phyloP scores from a whole-genome alignment of 1,140 invertebrate species.

The Bombus superbus region DNA sequence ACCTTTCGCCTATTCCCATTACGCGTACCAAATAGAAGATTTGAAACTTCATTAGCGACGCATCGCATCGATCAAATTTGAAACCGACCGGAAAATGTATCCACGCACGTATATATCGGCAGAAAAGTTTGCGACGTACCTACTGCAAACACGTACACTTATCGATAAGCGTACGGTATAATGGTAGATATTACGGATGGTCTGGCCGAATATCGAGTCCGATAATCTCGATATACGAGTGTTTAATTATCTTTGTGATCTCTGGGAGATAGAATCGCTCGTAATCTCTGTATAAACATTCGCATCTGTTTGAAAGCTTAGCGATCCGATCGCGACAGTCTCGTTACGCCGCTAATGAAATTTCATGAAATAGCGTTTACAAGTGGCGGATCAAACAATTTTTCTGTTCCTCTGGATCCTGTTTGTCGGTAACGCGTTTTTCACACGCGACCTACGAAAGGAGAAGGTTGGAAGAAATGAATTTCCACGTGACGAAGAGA shows the following conservation, averaged over 20 bases:
- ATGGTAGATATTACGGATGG: no score
- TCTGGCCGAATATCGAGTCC: no score
- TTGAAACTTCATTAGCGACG: no score
- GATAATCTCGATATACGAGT: no score
- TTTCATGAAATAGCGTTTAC: neutral
- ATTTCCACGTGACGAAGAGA: neutral
- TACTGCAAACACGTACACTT: neutral
- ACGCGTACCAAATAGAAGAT: accelerated
- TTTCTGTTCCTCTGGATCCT: neutral
- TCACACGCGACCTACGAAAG: neutral
- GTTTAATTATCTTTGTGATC: no score
- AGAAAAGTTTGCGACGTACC: no score
- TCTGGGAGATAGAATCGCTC: no score
- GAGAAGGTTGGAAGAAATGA: neutral
- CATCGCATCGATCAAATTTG: no score
- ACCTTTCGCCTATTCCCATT: no score
- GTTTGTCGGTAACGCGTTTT: neutral
- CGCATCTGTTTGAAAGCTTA: neutral
- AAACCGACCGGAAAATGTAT: neutral
- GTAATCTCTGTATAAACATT: neutral
- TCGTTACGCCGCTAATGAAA: neutral
- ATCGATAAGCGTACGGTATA: no score
- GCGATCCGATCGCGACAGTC: neutral
- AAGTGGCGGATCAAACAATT: neutral
- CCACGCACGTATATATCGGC: no score